Evolutionary conservation across 2,888 invertebrate species (phyloP), one percentile per base, ranked within the genome.

Genomic region (Sarcophaga rosellei): DNA sequence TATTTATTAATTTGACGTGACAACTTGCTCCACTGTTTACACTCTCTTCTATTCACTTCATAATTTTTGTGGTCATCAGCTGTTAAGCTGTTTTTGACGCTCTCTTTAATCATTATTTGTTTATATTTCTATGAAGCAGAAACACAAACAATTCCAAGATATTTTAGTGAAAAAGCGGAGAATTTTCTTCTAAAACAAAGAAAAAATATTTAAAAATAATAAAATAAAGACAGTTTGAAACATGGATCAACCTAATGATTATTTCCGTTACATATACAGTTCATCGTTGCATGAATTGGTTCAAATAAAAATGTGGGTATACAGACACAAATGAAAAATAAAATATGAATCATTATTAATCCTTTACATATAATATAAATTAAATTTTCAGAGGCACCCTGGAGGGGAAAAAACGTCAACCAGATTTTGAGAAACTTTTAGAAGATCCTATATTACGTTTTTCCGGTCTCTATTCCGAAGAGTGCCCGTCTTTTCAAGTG

Each of bases 241-340:
- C 11, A 92, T 92, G 92, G 92, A 92, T 86, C 91, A 90, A 63
- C 95, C 96, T n/a, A 96, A 95, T 89, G 96, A 97, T 93, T 96
- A 96, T 92, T 97, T 97, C 93, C 95, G 96, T 91, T 97, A 97
- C 92, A 96, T 98, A 44, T 98, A 98, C 92, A 98, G 98, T 94
- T 98, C 97, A 45, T 97, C 97, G n/a, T 93, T 99, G 88, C 96
- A 97, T 89, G 95, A 96, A 88, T 96, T 96, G 93, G 95, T 99
- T 61, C 96, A 97, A 94, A 96, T 99, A 88, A 98, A 99, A 95
- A 96, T 99, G 97, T 98, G 94, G 95, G 96, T 94, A 88, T 12
- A 21, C 5, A 17, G 5, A 23, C 23, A 23, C 23, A 70, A 1
- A 45, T 23, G 17, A 4, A 15, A 63, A 57, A 47, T 57, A 59